A percentile compares a stretch with the other conserved stretches of the same genome.
Evolutionary conservation across 2,888 invertebrate species (phyloP).

Genomic region (Coleophora deauratella): DNA sequence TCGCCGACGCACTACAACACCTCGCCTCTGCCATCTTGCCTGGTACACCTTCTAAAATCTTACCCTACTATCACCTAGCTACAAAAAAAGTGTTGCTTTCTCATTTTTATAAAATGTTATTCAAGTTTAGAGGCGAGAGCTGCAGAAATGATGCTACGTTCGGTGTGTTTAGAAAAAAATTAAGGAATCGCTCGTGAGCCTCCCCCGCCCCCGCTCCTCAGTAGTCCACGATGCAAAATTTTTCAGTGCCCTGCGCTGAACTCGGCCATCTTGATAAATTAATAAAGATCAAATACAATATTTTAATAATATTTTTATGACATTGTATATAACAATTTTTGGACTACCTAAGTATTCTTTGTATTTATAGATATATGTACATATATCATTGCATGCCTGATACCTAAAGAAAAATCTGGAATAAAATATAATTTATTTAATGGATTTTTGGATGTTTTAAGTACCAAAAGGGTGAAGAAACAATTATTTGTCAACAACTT

Average conservation of each 20-base stretch:
- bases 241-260: slow-evolving; percentile 45
- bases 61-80: background rate
- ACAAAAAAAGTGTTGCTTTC: too few relatives aligned
- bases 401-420: too few relatives aligned
- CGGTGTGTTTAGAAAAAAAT: slow-evolving; percentile 42
- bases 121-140: slow-evolving; percentile 6
- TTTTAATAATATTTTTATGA: background rate
- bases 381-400: too few relatives aligned
- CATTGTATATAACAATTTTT: too few relatives aligned
- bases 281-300: slow-evolving; percentile 17
- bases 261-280: slow-evolving; percentile 26
- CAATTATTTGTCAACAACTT: too few relatives aligned
- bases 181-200: slow-evolving; percentile 33
- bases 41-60: background rate
- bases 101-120: background rate
- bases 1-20: background rate
- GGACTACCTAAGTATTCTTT: too few relatives aligned
- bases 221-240: slow-evolving; percentile 53
- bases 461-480: too few relatives aligned
- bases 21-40: background rate
- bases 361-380: too few relatives aligned
- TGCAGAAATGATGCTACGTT: slow-evolving; percentile 21
- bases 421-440: too few relatives aligned
- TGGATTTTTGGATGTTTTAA: too few relatives aligned
- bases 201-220: slow-evolving; percentile 29